Evolutionary conservation across 2,113 vertebrate species (phyloP).

Genomic region (Hydrochoerus hydrochaeris): DNA sequence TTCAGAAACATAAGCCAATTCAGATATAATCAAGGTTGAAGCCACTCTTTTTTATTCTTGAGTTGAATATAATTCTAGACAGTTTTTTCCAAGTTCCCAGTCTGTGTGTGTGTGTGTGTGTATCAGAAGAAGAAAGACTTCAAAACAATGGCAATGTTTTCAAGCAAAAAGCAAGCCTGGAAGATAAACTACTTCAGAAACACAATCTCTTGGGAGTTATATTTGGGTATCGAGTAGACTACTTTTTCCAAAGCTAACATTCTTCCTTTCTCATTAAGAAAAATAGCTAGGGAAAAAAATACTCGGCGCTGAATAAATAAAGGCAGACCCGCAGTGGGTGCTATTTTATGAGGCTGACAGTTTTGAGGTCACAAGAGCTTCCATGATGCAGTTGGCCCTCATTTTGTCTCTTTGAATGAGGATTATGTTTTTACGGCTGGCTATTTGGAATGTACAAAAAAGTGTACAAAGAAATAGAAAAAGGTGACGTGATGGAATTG

Average conservation of each 20-base stretch:
- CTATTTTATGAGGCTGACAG: background rate
- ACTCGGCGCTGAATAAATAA: conserved; percentile 38
- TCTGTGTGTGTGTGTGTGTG: background rate
- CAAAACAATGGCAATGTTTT: conserved; percentile 43
- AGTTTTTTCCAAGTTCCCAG: background rate
- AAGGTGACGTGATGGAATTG: background rate
- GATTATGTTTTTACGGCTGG: background rate
- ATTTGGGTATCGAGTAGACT: conserved; percentile 26
- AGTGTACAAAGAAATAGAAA: conserved; percentile 4
- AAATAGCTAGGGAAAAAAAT: conserved; percentile 18
- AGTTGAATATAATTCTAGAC: conserved; percentile 25
- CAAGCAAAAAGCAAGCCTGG: conserved; percentile 44
- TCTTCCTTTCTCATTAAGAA: conserved; percentile 64
- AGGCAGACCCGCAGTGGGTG: background rate
- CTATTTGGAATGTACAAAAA: conserved; percentile 3
- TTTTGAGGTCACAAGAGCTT: conserved; percentile 2
- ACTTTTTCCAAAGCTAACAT: conserved; percentile 46
- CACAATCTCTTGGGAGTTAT: conserved; percentile 41
- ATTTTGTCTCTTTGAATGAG: conserved; percentile 39
- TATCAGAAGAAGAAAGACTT: conserved; percentile 53
- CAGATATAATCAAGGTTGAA: background rate
- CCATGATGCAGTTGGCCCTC: background rate
- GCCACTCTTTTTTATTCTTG: conserved; percentile 20
- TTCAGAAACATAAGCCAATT: background rate
- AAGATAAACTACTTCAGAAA: conserved; percentile 50